Percentiles rank a stretch among this genome's conserved stretches.
phyloP scores from a whole-genome alignment of 2,113 vertebrate species.

The Eonycteris spelaea region DNA sequence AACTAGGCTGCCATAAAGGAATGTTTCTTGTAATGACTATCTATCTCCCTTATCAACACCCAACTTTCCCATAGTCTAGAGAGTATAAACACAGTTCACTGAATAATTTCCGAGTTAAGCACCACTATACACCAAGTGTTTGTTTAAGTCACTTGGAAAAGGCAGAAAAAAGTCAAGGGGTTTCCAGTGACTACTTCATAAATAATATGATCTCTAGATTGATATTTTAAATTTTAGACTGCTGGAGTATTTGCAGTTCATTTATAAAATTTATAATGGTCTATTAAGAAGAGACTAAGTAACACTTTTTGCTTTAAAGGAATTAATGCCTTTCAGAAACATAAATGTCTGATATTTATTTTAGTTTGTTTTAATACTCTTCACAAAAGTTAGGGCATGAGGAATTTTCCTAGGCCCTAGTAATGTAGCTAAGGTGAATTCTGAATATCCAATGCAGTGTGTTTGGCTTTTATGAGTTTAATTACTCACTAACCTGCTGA shows the following conservation, averaged over 20 bases:
- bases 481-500: not conserved
- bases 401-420: not conserved
- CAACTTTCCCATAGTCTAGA: not conserved
- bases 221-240: constrained; percentile 8
- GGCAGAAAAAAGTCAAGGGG: not conserved
- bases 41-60: not conserved
- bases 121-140: not conserved
- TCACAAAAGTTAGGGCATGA: not conserved
- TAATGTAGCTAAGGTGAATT: not conserved
- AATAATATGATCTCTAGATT: not conserved
- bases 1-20: not conserved
- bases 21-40: not conserved
- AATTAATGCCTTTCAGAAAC: constrained; percentile 26
- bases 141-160: constrained; percentile 1
- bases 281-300: not conserved
- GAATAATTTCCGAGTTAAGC: not conserved
- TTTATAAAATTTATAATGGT: constrained; percentile 6
- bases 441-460: not conserved
- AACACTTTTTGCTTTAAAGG: not conserved
- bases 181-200: constrained; percentile 20
- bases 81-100: not conserved
- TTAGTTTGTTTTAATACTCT: not conserved
- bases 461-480: not conserved
- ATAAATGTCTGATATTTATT: constrained; percentile 3
- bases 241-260: not conserved